Percentiles rank a stretch among this genome's conserved stretches.
phyloP scores from a whole-genome alignment of 2,113 vertebrate species.

The Serilophus lunatus region DNA sequence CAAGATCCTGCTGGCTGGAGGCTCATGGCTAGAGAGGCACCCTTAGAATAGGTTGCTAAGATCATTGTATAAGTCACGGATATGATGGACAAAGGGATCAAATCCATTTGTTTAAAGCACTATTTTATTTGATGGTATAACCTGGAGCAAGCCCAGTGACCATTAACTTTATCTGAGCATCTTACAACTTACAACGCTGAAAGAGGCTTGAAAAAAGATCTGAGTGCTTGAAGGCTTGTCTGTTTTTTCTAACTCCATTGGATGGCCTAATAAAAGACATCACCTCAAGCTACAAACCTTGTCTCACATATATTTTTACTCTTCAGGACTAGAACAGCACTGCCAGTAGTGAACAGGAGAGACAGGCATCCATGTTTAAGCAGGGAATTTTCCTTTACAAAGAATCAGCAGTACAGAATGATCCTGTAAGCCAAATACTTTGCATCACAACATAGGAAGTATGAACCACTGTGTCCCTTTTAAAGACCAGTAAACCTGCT shows the following conservation, averaged over 20 bases:
- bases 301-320: background rate
- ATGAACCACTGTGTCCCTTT: background rate
- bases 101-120: background rate
- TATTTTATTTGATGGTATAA: background rate
- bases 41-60: background rate
- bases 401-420: background rate
- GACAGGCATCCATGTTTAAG: accelerated
- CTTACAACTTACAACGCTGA: background rate
- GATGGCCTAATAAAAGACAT: background rate
- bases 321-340: background rate
- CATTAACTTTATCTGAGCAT: constrained; percentile 39
- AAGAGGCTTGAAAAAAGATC: background rate
- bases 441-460: background rate
- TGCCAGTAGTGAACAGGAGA: background rate
- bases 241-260: background rate
- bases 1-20: background rate
- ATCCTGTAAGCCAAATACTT: background rate
- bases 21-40: background rate
- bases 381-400: background rate
- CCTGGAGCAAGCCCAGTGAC: background rate
- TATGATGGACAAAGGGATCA: background rate
- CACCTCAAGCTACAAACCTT: background rate
- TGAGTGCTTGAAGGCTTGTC: background rate
- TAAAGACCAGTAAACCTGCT: background rate
- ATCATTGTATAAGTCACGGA: background rate